These are phyloP conservation scores for Thereva nobilitata DNA, from an alignment of 2,888 invertebrate species.

Conservation along the genomic window DNA sequence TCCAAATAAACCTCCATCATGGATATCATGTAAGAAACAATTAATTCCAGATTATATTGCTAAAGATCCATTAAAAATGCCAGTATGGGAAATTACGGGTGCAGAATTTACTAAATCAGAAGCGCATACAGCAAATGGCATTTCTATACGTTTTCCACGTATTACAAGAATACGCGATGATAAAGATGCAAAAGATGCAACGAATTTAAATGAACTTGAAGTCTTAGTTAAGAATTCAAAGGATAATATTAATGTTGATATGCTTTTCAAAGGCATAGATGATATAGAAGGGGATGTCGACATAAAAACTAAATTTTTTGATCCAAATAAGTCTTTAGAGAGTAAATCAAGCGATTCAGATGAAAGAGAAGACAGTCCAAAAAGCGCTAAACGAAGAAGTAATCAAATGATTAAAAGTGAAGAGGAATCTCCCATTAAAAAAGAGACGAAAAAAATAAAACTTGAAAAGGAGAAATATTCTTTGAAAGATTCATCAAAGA, in stretches of 20 bases:
- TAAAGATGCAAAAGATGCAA: conserved; percentile 84
- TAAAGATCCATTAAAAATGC: conserved; percentile 79
- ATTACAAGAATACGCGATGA: conserved; percentile 82
- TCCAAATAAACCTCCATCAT: conserved; percentile 69
- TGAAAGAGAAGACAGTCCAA: not conserved
- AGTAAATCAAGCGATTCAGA: not conserved
- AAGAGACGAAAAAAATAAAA: conserved; percentile 25
- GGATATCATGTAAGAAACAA: conserved; percentile 81
- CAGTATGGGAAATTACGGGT: conserved; percentile 93
- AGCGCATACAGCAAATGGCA: conserved; percentile 89
- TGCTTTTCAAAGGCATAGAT: conserved; percentile 50
- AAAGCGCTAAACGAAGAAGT: not conserved
- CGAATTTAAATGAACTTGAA: conserved; percentile 74
- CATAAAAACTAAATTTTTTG: conserved; percentile 45
- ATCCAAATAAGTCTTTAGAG: conserved; percentile 41
- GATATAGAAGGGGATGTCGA: conserved; percentile 41
- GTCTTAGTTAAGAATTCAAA: conserved; percentile 70
- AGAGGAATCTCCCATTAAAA: conserved; percentile 24
- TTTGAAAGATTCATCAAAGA: conserved; percentile 6
- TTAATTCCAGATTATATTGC: conserved; percentile 91
- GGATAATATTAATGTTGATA: conserved; percentile 54
- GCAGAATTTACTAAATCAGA: conserved; percentile 79
- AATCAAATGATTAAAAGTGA: not conserved
- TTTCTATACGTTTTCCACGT: conserved; percentile 91
- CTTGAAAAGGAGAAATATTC: conserved; percentile 5